These are phyloP conservation scores for Hirtodrosophila duncani DNA, from an alignment of 2,888 invertebrate genomes.

Conservation along the genomic window DNA sequence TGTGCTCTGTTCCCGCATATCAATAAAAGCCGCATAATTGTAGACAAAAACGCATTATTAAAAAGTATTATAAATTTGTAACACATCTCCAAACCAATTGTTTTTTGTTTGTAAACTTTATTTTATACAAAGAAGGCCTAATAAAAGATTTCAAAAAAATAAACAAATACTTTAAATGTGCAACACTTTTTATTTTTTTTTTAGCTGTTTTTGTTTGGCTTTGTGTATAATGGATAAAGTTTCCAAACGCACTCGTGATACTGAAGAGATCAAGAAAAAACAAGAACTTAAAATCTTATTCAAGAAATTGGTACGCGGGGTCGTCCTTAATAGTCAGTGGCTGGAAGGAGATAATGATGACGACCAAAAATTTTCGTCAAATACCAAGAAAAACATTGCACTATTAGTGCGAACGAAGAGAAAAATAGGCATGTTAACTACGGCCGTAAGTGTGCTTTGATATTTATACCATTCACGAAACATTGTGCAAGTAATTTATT, in stretches of 20 bases:
- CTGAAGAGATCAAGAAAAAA: conserved; percentile 63
- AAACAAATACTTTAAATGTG: background rate
- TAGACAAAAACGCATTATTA: too few species aligned
- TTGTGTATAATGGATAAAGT: too few species aligned
- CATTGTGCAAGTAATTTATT: too few species aligned
- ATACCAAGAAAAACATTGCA: conserved; percentile 79
- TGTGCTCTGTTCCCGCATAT: too few species aligned
- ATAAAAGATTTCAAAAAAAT: conserved; percentile 6
- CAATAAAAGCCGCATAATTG: too few species aligned
- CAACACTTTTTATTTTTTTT: background rate
- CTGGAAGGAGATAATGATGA: conserved; percentile 42
- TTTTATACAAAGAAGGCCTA: background rate
- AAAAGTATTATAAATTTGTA: too few species aligned
- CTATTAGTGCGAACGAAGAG: conserved; percentile 80
- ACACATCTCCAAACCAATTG: too few species aligned
- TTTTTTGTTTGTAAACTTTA: too few species aligned
- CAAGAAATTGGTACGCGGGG: conserved; percentile 80
- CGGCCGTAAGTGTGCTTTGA: conserved; percentile 75
- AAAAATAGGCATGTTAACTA: conserved; percentile 79
- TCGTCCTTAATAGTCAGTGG: conserved; percentile 79
- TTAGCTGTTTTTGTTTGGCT: background rate
- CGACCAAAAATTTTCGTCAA: conserved; percentile 47
- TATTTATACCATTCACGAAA: background rate
- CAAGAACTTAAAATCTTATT: conserved; percentile 80
- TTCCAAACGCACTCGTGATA: conserved; percentile 39